A percentile compares a stretch with the other conserved stretches of the same genome.
Evolutionary conservation across 2,113 vertebrate species (phyloP).

Genomic region (Indri indri): DNA sequence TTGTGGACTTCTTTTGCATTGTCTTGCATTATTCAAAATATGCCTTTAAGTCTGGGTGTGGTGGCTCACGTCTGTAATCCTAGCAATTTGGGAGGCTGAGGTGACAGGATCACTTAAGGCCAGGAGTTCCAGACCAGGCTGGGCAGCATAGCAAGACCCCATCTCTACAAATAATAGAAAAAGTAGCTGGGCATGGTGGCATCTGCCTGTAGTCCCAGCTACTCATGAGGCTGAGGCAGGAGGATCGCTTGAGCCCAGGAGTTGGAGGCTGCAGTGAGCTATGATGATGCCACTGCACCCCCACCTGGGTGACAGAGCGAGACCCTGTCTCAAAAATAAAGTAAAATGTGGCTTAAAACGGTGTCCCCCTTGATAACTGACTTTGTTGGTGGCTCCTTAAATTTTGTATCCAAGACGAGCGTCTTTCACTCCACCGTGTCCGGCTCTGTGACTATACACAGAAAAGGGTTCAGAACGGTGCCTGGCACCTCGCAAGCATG

Average conservation of each 20-base stretch:
- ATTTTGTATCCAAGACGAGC: neutral
- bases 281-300: neutral
- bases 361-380: neutral
- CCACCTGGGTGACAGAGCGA: neutral
- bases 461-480: neutral
- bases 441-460: neutral
- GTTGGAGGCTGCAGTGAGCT: neutral
- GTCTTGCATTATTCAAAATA: neutral
- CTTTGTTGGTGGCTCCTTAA: neutral
- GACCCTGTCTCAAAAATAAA: neutral
- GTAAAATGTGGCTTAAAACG: neutral
- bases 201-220: too few relatives aligned
- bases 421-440: too few relatives aligned
- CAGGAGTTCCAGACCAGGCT: neutral
- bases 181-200: too few relatives aligned
- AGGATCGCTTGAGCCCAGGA: neutral
- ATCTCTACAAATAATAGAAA: neutral
- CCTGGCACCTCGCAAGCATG: rapidly evolving
- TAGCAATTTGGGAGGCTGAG: neutral
- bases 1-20: neutral
- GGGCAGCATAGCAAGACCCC: neutral
- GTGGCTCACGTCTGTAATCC: neutral
- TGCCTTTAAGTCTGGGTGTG: neutral
- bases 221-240: neutral
- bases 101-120: neutral